Percentiles rank a stretch among this genome's conserved stretches.
These are phyloP conservation scores for Molorchus minor DNA, from an alignment of 2,888 invertebrate species.

Conservation along the genomic window DNA sequence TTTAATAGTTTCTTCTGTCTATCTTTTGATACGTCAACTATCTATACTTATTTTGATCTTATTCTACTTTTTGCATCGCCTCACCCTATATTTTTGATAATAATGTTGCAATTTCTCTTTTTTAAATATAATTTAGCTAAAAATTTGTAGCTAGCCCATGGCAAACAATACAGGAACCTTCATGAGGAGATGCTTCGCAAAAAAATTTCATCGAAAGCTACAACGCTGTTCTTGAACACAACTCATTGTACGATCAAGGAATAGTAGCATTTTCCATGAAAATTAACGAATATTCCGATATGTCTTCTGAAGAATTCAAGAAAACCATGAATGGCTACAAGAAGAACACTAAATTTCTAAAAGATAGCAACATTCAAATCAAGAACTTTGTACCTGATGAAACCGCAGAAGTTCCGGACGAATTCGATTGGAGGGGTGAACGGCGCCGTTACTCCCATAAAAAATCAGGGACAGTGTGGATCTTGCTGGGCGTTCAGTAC, in stretches of 20 bases:
- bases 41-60: not conserved
- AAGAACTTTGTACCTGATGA: constrained; percentile 1
- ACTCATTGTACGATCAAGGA: constrained; percentile 5
- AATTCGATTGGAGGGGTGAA: constrained; percentile 32
- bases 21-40: too few relatives aligned
- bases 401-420: constrained; percentile 12
- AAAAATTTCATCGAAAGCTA: constrained; percentile 12
- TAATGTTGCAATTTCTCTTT: not conserved
- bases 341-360: not conserved
- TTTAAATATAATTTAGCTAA: too few relatives aligned
- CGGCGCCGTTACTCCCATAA: constrained; percentile 33
- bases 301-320: constrained; percentile 6
- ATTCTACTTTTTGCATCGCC: too few relatives aligned
- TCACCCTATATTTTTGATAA: not conserved
- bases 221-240: constrained; percentile 9
- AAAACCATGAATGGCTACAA: constrained; percentile 12
- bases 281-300: constrained; percentile 13
- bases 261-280: not conserved
- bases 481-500: constrained; percentile 39
- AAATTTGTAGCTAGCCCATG: constrained; percentile 5
- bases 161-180: constrained; percentile 11
- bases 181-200: constrained; percentile 10
- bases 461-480: constrained; percentile 36
- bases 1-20: too few relatives aligned
- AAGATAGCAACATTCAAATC: constrained; percentile 1